Evolutionary conservation across 2,888 invertebrate genomes (phyloP).

Genomic region (Amorpha juglandis): DNA sequence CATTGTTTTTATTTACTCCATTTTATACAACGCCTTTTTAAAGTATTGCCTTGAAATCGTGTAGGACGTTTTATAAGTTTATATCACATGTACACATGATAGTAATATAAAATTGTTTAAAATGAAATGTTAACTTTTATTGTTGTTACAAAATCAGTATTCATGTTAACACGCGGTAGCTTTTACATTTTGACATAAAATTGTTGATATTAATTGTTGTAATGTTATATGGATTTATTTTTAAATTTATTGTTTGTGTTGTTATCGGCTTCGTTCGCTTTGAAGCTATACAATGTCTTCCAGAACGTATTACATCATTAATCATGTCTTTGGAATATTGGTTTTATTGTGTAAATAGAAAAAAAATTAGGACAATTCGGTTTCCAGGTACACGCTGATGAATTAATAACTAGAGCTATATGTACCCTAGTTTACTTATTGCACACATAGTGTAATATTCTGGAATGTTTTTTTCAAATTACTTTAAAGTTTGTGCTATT

Average conservation of each 20-base stretch:
- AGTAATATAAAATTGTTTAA: slow-evolving; percentile 27
- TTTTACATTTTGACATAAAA: slow-evolving; percentile 31
- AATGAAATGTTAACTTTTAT: slow-evolving; percentile 24
- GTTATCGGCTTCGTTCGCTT: slow-evolving; percentile 35
- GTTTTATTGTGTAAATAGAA: slow-evolving; percentile 44
- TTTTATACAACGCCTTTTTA: slow-evolving; percentile 34
- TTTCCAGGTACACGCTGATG: slow-evolving; percentile 32
- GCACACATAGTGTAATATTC: not conserved
- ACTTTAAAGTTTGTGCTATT: not conserved
- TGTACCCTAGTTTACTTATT: slow-evolving; percentile 36
- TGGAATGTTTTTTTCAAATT: not conserved
- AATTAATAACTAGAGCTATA: slow-evolving; percentile 29
- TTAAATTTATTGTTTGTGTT: slow-evolving; percentile 33
- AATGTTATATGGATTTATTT: slow-evolving; percentile 43
- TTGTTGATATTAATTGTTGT: slow-evolving; percentile 37
- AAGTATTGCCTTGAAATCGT: slow-evolving; percentile 32
- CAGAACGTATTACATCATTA: slow-evolving; percentile 52
- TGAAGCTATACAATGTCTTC: slow-evolving; percentile 67
- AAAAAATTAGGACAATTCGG: slow-evolving; percentile 34
- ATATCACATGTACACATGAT: slow-evolving; percentile 32
- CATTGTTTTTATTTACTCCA: slow-evolving; percentile 22
- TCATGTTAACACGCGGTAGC: slow-evolving; percentile 32
- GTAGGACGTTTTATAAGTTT: slow-evolving; percentile 30
- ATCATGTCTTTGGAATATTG: slow-evolving; percentile 69
- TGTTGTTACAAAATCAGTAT: slow-evolving; percentile 38